A percentile compares a stretch with the other conserved stretches of the same genome.
phyloP scores from a whole-genome alignment of 1,140 invertebrate species.

The Belonocnema kinseyi region DNA sequence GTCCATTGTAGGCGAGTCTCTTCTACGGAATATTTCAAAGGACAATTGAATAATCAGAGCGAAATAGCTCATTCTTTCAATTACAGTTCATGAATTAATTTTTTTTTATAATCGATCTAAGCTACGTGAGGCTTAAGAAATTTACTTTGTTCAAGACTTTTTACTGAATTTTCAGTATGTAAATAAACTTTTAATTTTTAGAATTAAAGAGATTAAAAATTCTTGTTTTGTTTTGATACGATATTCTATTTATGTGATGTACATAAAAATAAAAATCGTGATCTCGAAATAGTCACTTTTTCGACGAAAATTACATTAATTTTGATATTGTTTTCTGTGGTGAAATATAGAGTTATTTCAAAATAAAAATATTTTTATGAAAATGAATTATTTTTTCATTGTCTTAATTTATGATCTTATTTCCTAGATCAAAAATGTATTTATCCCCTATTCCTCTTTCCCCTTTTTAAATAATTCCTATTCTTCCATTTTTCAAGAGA shows the following conservation, averaged over 20 bases:
- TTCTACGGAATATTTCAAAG: too few relatives aligned
- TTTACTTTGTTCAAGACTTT: background rate
- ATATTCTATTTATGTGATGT: conserved; percentile 8
- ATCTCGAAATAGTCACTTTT: background rate
- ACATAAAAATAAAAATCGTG: conserved; percentile 5
- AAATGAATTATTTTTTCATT: too few relatives aligned
- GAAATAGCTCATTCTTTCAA: too few relatives aligned
- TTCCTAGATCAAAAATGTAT: too few relatives aligned
- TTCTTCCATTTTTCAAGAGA: too few relatives aligned
- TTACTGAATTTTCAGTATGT: background rate
- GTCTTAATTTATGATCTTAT: too few relatives aligned
- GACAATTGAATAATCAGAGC: too few relatives aligned
- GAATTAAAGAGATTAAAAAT: background rate
- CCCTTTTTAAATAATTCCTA: too few relatives aligned
- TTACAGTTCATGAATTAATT: background rate
- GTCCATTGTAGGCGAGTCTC: too few relatives aligned
- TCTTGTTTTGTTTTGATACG: background rate
- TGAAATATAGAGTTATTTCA: background rate
- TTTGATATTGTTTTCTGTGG: background rate
- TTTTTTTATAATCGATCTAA: background rate
- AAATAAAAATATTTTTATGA: too few relatives aligned
- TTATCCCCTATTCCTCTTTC: too few relatives aligned
- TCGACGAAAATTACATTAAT: too few relatives aligned
- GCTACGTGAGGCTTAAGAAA: background rate
- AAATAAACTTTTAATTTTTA: background rate